Percentiles rank a stretch among this genome's conserved stretches.
Evolutionary conservation across 1,140 invertebrate species (phyloP).

Genomic region (Apis laboriosa): DNA sequence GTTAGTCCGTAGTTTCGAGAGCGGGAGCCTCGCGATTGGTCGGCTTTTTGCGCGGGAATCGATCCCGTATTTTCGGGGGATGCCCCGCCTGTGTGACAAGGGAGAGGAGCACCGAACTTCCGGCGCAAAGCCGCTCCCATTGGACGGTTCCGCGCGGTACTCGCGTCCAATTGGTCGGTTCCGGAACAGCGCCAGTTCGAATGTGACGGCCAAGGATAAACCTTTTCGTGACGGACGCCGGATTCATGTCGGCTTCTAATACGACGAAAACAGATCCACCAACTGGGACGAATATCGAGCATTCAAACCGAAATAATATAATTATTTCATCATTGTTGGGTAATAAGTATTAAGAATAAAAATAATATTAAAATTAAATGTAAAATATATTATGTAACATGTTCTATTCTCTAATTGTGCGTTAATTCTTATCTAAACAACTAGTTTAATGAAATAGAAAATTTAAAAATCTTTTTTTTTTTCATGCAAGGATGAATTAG

Average conservation of each 20-base stretch:
- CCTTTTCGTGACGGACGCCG: not conserved
- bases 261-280: not conserved
- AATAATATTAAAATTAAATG: not conserved
- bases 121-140: not conserved
- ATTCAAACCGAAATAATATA: not conserved
- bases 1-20: slow-evolving; percentile 45
- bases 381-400: not conserved
- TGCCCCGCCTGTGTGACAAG: slow-evolving; percentile 32
- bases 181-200: slow-evolving; percentile 43
- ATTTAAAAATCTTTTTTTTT: too few relatives aligned
- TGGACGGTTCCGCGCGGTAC: not conserved
- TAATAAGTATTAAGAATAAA: not conserved
- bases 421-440: too few relatives aligned
- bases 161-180: not conserved
- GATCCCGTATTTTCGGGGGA: slow-evolving; percentile 60
- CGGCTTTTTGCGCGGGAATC: slow-evolving; percentile 69
- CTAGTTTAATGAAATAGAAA: too few relatives aligned
- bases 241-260: not conserved
- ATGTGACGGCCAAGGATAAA: slow-evolving; percentile 19
- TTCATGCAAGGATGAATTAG: too few relatives aligned
- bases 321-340: not conserved
- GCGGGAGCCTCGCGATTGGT: slow-evolving; percentile 33
- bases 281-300: not conserved
- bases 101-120: slow-evolving; percentile 19
- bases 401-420: too few relatives aligned